Evolutionary conservation across 1,140 invertebrate species (phyloP), one percentile per base, ranked within the genome.

Genomic region (Zophobas atratus): DNA sequence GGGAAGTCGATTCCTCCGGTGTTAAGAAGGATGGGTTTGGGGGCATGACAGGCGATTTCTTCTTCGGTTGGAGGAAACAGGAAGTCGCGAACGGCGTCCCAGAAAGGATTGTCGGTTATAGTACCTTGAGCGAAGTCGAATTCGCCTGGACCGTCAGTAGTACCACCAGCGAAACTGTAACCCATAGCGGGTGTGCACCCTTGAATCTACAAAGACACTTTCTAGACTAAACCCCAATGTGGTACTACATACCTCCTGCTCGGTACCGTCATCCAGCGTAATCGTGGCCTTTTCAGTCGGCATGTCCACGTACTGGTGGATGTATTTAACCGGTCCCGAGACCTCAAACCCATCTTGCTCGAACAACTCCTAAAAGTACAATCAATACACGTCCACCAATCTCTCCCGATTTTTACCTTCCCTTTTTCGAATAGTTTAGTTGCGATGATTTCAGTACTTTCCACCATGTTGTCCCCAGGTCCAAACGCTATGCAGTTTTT

Each of bases 161-260:
- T 98, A 8, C 97, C 97, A 0, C 96, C 96, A 1, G 96, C 97
- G 87, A 98, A 98, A 85, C 95, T 96, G 86, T 96, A 97, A 0
- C 97, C 97, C 94, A 98, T 95, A 0, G 96, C 95, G 5, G 96
- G 93, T 1, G 90, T 83, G 85, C 97, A 98, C 0, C 95, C 95
- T 0, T 85, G 87, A 0, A 92, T 92, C 88, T 91, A 73, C 32
- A 75, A 72, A 75, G n/a, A 53, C 74, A 6, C 8, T 63, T 63
- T 4, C 2, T 6, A 53, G 20, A 53, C 2, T 6, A 0, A 20
- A 63, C 57, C 51, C 36, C 8, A 56, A 56, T 4, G n/a, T 43
- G 20, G 20, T 20, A 20, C 20, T 20, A 56, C 86, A 88, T 84
- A 92, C 91, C 76, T 87, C 83, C 70, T 92, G 89, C 72, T 88